Evolutionary conservation across 2,888 invertebrate genomes (phyloP).

Genomic region (Tetragonula carbonaria): DNA sequence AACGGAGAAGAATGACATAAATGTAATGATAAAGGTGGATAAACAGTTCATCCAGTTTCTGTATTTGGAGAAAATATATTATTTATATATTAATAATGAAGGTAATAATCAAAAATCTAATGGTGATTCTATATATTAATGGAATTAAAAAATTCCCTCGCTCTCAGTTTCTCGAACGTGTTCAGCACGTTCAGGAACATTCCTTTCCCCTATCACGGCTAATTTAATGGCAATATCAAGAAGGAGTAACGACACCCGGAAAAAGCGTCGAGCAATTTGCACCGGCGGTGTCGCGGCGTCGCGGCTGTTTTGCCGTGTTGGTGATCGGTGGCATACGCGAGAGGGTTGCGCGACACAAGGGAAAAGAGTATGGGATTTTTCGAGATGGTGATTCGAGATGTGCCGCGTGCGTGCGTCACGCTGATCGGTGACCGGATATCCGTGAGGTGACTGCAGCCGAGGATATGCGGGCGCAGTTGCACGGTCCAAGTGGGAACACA

Average conservation of each 20-base stretch:
- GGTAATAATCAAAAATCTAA: too few relatives aligned
- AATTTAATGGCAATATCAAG: conserved; percentile 31
- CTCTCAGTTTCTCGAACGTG: neutral
- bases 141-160: too few relatives aligned
- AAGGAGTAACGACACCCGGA: conserved; percentile 15
- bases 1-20: too few relatives aligned
- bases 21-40: too few relatives aligned
- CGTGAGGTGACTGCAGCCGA: conserved; percentile 75
- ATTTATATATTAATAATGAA: too few relatives aligned
- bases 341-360: neutral
- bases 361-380: conserved; percentile 5
- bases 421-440: conserved; percentile 79
- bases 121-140: too few relatives aligned
- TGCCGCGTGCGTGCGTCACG: conserved; percentile 48
- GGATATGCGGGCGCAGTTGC: conserved; percentile 77
- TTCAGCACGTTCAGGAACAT: neutral
- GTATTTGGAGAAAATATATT: too few relatives aligned
- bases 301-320: conserved; percentile 15
- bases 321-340: conserved; percentile 3
- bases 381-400: conserved; percentile 60
- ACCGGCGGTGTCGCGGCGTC: conserved; percentile 9
- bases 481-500: neutral
- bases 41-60: too few relatives aligned
- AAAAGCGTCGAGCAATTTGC: conserved; percentile 33
- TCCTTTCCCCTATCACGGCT: neutral